Evolutionary conservation across 2,113 vertebrate species (phyloP).

Genomic region (Origma solitaria): DNA sequence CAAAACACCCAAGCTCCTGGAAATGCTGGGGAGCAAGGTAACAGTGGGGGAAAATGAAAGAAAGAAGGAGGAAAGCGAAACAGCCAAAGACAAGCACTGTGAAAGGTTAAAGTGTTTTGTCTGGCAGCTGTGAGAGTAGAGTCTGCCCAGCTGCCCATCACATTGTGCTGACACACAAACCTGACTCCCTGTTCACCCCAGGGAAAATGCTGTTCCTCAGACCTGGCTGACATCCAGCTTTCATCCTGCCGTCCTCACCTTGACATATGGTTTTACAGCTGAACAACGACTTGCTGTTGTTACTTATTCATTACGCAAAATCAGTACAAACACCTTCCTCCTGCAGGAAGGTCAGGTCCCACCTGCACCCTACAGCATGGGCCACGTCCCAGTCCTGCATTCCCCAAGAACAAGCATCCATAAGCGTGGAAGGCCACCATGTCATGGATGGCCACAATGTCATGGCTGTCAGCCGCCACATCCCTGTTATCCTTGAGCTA

Average conservation of each 20-base stretch:
- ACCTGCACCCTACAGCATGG: neutral
- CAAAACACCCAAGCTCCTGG: neutral
- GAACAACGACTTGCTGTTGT: neutral
- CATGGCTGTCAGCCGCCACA: neutral
- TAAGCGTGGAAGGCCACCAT: accelerated
- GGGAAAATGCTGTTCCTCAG: neutral
- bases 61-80: neutral
- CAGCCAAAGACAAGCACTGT: neutral
- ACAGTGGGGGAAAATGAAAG: neutral
- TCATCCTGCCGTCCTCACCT: neutral
- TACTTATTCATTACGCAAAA: neutral
- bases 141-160: neutral
- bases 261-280: neutral
- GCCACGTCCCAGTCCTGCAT: neutral
- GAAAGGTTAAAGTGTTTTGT: neutral
- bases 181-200: accelerated
- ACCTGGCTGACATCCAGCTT: neutral
- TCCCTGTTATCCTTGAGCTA: neutral
- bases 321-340: neutral
- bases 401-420: neutral
- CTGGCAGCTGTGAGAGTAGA: neutral
- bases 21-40: neutral
- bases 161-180: neutral
- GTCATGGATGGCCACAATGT: neutral
- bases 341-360: neutral